These are phyloP conservation scores for Gallinago stenura DNA, from an alignment of 2,797 vertebrate genomes.

Conservation along the genomic window DNA sequence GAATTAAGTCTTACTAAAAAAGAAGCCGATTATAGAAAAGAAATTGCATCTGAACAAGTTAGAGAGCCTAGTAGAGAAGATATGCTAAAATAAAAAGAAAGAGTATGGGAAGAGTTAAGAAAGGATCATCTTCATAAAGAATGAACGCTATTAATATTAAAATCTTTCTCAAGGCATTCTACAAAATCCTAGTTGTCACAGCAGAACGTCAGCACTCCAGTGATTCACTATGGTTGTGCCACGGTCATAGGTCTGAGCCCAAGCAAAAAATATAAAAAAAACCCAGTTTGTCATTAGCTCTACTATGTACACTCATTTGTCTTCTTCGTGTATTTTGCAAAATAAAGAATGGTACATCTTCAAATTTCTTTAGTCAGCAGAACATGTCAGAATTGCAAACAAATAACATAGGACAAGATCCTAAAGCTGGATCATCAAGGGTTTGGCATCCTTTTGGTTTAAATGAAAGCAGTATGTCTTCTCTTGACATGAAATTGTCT, in stretches of 20 bases:
- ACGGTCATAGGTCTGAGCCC: background rate
- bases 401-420: background rate
- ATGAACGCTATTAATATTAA: background rate
- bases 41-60: background rate
- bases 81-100: background rate
- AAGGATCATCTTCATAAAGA: background rate
- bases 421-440: background rate
- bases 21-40: background rate
- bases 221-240: slow-evolving; percentile 63
- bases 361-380: background rate
- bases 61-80: background rate
- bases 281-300: background rate
- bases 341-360: background rate
- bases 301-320: background rate
- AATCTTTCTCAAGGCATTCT: background rate
- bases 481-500: background rate
- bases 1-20: background rate
- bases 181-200: slow-evolving; percentile 9
- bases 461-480: background rate
- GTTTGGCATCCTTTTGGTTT: background rate
- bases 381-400: background rate
- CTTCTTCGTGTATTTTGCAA: background rate
- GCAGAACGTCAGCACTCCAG: slow-evolving; percentile 47
- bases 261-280: background rate
- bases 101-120: background rate